Base-by-base conservation (phyloP, 2,888 invertebrate species). In the Euphydryas editha region DNA sequence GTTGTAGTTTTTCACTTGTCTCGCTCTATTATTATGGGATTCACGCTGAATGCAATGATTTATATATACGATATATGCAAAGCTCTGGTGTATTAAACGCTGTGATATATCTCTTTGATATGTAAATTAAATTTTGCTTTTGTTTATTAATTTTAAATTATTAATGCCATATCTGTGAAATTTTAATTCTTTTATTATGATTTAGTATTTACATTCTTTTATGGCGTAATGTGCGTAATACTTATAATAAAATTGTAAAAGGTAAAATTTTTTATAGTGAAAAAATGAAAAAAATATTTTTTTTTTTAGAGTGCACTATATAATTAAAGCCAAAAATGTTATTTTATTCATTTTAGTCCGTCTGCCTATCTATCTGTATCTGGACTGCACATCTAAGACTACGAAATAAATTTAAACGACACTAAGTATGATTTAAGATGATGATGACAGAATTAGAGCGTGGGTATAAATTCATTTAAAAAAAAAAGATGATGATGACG, bases 1-100 rank as follows among this genome's bases (percentile, higher is more conserved):
- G 84, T 76, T 78, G 83, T 83, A 87, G 82, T 90, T 90, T 90
- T 88, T 90, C 88, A 90, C 77, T 78, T 77, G 76, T 76, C 73
- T 69, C 72, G 65, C 58, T 72, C 73, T 78, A 76, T 79, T 78
- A 76, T 79, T 78, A 78, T 75, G 74, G 74, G 72, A 72, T 72
- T 76, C 36, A 39, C 55, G 59, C 56, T 59, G 62, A 65, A 70
- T 64, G 44, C 58, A 46, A 64, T 58, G 42, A 54, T 64, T 59
- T 64, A 64, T n/a, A 20, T 24, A 20, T 18, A 4, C 44, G 17
- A 44, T 17, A 13, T 57, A 51, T 36, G 36, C 47, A 17, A 20
- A 47, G 20, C n/a, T 39, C 30, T 58, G 30, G 13, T 61, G 51
- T 20, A 39, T 51, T 60, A 39, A 42, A 51, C 47, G 42, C 8